Evolutionary conservation across 2,888 invertebrate species (phyloP).

Genomic region (Drosophila kuntzei): DNA sequence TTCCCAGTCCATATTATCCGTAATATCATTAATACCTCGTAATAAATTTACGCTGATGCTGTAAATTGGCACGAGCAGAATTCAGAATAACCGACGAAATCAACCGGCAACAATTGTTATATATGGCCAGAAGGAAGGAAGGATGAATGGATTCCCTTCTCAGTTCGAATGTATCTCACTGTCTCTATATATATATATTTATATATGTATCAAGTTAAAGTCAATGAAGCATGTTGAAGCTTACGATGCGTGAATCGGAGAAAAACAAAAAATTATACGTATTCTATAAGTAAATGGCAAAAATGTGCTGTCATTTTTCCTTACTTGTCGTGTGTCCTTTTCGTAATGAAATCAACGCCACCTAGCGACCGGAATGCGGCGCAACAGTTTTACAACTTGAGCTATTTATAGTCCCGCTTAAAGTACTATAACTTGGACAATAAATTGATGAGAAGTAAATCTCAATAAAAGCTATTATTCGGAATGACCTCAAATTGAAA

Average conservation of each 20-base stretch:
- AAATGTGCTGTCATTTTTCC: conserved; percentile 56
- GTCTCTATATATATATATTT: background rate
- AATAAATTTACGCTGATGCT: conserved; percentile 65
- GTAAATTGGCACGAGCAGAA: conserved; percentile 57
- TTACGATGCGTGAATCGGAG: conserved; percentile 64
- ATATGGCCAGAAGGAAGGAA: conserved; percentile 25
- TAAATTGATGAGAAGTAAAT: background rate
- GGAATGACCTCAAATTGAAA: background rate
- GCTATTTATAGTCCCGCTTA: conserved; percentile 12
- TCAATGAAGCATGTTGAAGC: conserved; percentile 75
- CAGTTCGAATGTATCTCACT: background rate
- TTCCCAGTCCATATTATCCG: conserved; percentile 23
- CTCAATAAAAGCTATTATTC: background rate
- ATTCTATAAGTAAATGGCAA: conserved; percentile 31
- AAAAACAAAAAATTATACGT: conserved; percentile 49
- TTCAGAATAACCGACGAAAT: conserved; percentile 56
- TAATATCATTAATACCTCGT: conserved; percentile 68
- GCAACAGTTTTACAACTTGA: conserved; percentile 49
- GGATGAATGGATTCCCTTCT: conserved; percentile 19
- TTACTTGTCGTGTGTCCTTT: conserved; percentile 10
- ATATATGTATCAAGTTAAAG: conserved; percentile 51
- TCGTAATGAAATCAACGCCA: conserved; percentile 52
- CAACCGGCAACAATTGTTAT: conserved; percentile 48
- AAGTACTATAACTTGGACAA: conserved; percentile 9
- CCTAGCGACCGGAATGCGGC: conserved; percentile 20